phyloP scores from a whole-genome alignment of 2,113 vertebrate genomes.

The Deroptyus accipitrinus region DNA sequence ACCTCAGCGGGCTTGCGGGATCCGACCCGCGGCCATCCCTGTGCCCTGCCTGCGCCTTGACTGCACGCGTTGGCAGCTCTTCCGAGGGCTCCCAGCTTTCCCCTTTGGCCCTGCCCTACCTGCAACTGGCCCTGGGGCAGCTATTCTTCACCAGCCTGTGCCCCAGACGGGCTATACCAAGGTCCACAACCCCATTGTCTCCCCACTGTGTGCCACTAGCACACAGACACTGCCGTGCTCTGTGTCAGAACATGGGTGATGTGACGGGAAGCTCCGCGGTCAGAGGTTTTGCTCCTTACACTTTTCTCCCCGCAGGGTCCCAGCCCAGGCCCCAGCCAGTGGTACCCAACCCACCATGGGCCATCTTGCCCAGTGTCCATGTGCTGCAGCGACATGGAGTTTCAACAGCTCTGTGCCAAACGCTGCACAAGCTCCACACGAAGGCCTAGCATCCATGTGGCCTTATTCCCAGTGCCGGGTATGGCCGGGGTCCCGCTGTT shows the following conservation, averaged over 20 bases:
- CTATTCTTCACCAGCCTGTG: neutral
- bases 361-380: fast-evolving
- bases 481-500: fast-evolving
- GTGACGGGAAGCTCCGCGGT: fast-evolving
- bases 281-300: neutral
- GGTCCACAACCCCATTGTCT: fast-evolving
- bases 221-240: neutral
- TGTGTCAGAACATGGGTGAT: neutral
- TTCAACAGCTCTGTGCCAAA: fast-evolving
- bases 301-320: neutral
- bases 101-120: neutral
- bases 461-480: fast-evolving
- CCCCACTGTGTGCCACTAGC: neutral
- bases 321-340: fast-evolving
- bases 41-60: too few relatives aligned
- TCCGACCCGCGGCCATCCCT: neutral
- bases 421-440: fast-evolving
- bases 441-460: fast-evolving
- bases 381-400: fast-evolving
- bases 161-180: neutral
- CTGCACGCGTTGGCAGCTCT: neutral
- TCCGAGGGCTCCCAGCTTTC: neutral
- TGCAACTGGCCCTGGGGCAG: neutral
- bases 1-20: fast-evolving
- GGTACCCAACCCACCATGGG: neutral